Conservation (phyloP, 1,140 invertebrate species). For the Mycetomoellerius zeteki region DNA sequence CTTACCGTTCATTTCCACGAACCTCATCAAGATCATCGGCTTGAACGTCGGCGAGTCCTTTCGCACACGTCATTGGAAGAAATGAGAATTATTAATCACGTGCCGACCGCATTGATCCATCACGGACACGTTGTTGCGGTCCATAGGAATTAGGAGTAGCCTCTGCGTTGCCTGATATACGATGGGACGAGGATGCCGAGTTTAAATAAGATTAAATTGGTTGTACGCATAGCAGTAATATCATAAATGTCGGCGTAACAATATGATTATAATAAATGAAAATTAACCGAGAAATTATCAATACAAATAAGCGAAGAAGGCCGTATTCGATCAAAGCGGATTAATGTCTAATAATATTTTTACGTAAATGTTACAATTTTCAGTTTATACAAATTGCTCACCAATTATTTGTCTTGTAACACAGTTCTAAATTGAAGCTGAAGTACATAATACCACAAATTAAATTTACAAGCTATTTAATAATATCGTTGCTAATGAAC, state of each 20-base stretch:
- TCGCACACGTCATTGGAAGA: constrained; percentile 40
- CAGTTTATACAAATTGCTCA: too few species aligned
- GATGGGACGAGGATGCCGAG: too few species aligned
- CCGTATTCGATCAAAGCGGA: too few species aligned
- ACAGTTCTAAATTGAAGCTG: too few species aligned
- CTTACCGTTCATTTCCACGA: constrained; percentile 29
- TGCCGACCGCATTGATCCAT: not conserved
- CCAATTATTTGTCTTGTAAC: too few species aligned
- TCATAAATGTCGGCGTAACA: not conserved
- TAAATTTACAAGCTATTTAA: too few species aligned
- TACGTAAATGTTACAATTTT: too few species aligned
- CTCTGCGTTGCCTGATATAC: not conserved
- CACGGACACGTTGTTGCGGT: not conserved
- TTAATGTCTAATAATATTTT: too few species aligned
- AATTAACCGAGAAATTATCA: too few species aligned
- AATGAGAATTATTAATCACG: constrained; percentile 47
- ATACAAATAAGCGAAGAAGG: too few species aligned
- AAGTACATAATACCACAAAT: too few species aligned
- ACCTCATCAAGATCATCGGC: constrained; percentile 39
- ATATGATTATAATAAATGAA: not conserved
- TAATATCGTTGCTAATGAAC: too few species aligned
- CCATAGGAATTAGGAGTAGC: not conserved
- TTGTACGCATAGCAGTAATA: not conserved
- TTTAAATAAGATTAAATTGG: constrained; percentile 5
- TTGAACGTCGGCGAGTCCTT: constrained; percentile 12